A percentile compares a stretch with the other conserved stretches of the same genome.
Conservation (phyloP, 2,888 invertebrate genomes). For the Drosophila neoperkinsi region DNA sequence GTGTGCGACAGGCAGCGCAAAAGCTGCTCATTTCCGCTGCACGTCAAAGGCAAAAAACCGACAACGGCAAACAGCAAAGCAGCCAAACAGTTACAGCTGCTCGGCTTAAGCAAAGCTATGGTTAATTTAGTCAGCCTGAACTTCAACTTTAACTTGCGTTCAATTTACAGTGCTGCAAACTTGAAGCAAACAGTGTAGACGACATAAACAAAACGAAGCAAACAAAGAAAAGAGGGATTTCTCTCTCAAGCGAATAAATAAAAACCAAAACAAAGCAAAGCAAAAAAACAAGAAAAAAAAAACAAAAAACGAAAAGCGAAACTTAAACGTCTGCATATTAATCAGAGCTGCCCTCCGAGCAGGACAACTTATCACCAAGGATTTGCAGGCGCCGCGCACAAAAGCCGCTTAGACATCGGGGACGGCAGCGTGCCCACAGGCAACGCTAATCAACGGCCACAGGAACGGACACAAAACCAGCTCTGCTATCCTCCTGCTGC, state of each 20-base stretch:
- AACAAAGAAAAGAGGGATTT: conserved; percentile 21
- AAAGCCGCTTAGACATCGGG: conserved; percentile 55
- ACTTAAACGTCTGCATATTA: conserved; percentile 80
- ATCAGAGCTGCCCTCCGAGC: conserved; percentile 53
- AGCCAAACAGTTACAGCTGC: conserved; percentile 15
- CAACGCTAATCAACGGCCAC: conserved; percentile 71
- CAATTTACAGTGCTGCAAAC: conserved; percentile 45
- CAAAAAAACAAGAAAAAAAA: not conserved
- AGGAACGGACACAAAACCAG: conserved; percentile 35
- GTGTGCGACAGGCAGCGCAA: conserved; percentile 5
- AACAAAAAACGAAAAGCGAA: conserved; percentile 55
- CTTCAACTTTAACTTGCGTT: conserved; percentile 41
- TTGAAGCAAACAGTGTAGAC: conserved; percentile 49
- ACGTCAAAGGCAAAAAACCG: conserved; percentile 24
- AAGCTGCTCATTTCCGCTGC: conserved; percentile 68
- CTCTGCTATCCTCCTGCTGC: not conserved
- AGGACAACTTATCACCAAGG: conserved; percentile 78
- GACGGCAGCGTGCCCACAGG: conserved; percentile 39
- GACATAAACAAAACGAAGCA: conserved; percentile 23
- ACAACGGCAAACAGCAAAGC: not conserved
- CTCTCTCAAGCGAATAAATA: conserved; percentile 26
- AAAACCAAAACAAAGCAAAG: conserved; percentile 21
- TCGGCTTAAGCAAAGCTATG: conserved; percentile 9
- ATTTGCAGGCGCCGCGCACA: conserved; percentile 55
- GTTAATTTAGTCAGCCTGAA: conserved; percentile 2